Conservation (phyloP, 2,113 vertebrate genomes). For the Lates calcarifer region DNA sequence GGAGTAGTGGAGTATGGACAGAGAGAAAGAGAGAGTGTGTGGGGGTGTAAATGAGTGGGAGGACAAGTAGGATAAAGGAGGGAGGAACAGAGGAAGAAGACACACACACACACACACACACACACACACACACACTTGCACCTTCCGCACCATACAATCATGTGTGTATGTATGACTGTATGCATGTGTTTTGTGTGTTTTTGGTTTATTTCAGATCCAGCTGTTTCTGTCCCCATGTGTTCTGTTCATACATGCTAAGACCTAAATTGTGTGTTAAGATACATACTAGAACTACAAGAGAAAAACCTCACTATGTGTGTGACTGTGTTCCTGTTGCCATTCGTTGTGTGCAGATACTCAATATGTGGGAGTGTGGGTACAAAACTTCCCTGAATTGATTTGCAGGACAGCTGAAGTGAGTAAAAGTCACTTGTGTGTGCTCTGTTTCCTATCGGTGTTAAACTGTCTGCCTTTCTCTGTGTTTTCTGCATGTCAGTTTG, state of each 20-base stretch:
- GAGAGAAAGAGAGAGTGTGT: neutral
- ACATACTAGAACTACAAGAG: neutral
- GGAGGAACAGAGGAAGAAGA: conserved; percentile 35
- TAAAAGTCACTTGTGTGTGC: neutral
- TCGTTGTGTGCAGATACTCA: neutral
- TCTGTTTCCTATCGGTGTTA: neutral
- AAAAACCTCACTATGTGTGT: neutral
- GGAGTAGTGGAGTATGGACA: conserved; percentile 4
- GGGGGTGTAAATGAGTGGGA: conserved; percentile 57
- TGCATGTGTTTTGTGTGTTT: neutral
- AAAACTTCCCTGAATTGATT: neutral
- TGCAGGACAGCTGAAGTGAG: neutral
- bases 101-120: conserved; percentile 32
- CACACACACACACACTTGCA: conserved; percentile 32
- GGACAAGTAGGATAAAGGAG: conserved; percentile 39
- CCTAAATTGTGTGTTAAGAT: neutral
- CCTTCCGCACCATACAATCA: conserved; percentile 34
- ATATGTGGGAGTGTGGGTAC: neutral
- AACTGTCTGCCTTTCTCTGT: neutral
- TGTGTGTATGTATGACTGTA: neutral
- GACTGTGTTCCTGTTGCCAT: neutral
- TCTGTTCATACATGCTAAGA: conserved; percentile 10
- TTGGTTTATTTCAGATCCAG: conserved; percentile 30
- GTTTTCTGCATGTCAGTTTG: neutral
- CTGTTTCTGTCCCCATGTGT: conserved; percentile 16